Evolutionary conservation across 2,888 invertebrate genomes (phyloP), one percentile per base, ranked within the genome.

Genomic region (Cyclophora albipunctata): DNA sequence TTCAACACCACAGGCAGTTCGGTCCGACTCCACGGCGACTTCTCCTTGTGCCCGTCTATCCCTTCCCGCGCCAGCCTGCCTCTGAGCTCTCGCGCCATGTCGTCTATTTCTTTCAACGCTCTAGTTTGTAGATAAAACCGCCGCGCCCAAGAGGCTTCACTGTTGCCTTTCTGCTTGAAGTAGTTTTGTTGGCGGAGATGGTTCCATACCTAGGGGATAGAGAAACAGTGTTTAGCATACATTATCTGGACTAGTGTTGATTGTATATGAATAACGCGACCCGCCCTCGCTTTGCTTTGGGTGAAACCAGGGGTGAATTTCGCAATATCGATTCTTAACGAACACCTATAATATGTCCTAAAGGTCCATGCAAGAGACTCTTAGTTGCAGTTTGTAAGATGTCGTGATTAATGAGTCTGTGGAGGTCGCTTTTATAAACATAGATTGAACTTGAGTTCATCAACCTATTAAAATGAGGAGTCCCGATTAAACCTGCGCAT

Each of bases 21-120:
- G 34, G 72, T 66, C 40, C 70, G 75, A 52, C 65, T 68, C 87
- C 88, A 88, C 2, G 81, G 78, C 47, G 81, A 72, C 45, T 59
- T 53, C 0, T 60, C 89, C 0, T 75, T 75, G 3, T 87, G 81
- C 43, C 90, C 81, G 44, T 87, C 89, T 45, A 96, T 92, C 48
- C 93, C 91, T 52, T 93, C 75, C 0, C 67, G 50, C 2, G 82
- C 69, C 3, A 97, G 86, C 1, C 96, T 90, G 34, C 65, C 53
- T 7, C 89, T 91, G 44, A 98, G 77, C 60, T 98, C 97, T 0
- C 84, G 78, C 2, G 95, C 91, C 51, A 97, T 74, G 34, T 92
- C 90, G 63, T 93, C 90, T 73, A 95, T 91, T 69, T 96, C 96
- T 4, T 90, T 89, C 48, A 97, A 76, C 0, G 93, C 91, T n/a